Evolutionary conservation across 2,797 vertebrate genomes (phyloP).

Genomic region (Enteromius argenteus): DNA sequence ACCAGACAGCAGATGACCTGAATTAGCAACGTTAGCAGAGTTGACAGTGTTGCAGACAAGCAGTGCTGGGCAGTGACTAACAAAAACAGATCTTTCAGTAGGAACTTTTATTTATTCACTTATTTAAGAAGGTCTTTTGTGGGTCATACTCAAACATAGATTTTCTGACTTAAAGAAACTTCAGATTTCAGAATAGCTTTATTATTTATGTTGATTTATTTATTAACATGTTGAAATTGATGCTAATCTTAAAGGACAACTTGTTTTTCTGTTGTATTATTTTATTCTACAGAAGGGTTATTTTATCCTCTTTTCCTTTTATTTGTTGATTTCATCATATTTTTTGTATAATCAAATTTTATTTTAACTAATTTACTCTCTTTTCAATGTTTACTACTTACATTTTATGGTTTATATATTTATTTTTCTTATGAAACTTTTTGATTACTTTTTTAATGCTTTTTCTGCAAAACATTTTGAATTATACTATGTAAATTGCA

Average conservation of each 20-base stretch:
- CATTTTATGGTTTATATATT: too few species aligned
- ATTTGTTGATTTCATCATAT: neutral
- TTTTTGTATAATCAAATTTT: neutral
- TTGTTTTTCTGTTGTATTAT: neutral
- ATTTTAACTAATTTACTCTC: neutral
- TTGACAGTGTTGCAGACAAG: neutral
- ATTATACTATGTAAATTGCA: neutral
- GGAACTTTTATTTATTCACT: neutral
- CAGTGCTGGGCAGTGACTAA: neutral
- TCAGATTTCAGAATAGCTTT: neutral
- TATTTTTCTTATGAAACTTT: neutral
- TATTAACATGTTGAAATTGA: neutral
- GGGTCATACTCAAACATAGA: neutral
- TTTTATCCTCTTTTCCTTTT: neutral
- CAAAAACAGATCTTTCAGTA: neutral
- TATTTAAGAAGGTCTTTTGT: neutral
- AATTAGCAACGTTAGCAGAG: neutral
- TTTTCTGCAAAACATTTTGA: neutral
- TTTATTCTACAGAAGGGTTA: neutral
- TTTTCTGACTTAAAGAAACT: neutral
- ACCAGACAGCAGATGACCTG: neutral
- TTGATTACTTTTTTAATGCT: neutral
- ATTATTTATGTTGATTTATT: neutral
- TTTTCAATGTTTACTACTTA: neutral
- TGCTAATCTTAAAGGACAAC: too few species aligned